Base-by-base conservation (phyloP, 2,888 invertebrate species). In the Mechanitis mazaeus region DNA sequence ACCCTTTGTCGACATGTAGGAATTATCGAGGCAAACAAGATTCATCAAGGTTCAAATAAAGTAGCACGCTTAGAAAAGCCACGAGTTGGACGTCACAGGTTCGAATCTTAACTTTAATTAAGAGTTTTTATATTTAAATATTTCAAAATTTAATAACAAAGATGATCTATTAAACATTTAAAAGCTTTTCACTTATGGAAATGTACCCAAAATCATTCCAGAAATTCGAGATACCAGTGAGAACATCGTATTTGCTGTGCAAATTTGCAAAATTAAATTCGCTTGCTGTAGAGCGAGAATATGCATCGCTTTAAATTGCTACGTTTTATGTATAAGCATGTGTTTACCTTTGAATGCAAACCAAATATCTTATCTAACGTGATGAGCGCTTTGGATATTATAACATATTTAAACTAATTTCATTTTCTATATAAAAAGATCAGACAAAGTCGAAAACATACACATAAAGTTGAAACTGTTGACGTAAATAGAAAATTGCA, bases 261-360 rank as follows among this genome's bases (percentile, higher is more conserved):
- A 60, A 58, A 58, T 47, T 59, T 54, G 46, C 6, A 56, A 59
- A 59, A 60, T 63, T 59, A 54, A 59, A 59, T 56, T 54, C 38
- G 56, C 38, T 56, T 54, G 56, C 54, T 63, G 46, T 59, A 55
- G 38, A 54, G 56, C 33, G 56, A 57, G 59, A 63, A 54, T 45
- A 56, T 46, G 33, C 54, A 45, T 58, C 59, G 56, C 54, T 56
- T 59, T 0, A 31, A 50, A 50, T 50, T 50, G 28, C 47, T 31
- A 50, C 31, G 11, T 31, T 50, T 50, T 50, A 4, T 31, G 6
- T 50, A 31, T 50, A 50, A 42, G 9, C 9, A 42, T 42, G 42
- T 9, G 42, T 42, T 11, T 42, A 11, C 9, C 9, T 42, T 9
- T 50, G 31, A 28, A 31, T 50, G 9, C 50, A 7, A 50, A 20